Percentiles rank a stretch among this genome's conserved stretches.
Evolutionary conservation across 2,888 invertebrate species (phyloP).

Genomic region (Caenorhabditis imperialis): DNA sequence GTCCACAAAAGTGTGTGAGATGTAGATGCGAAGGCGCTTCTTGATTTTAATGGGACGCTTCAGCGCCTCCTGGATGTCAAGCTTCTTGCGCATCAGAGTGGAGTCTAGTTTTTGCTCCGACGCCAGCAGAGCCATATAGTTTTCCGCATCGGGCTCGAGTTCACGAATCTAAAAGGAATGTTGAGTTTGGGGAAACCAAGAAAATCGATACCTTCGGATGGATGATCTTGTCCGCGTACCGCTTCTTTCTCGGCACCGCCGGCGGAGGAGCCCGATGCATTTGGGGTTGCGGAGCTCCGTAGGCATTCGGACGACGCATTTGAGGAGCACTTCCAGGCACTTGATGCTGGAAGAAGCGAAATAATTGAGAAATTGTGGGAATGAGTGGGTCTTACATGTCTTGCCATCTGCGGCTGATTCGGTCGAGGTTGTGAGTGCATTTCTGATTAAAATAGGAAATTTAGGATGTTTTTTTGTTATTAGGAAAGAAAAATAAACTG

Average conservation of each 20-base stretch:
- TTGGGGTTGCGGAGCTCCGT: conserved; percentile 39
- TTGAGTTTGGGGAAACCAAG: background rate
- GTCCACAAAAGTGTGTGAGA: conserved; percentile 98
- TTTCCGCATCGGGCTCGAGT: conserved; percentile 98
- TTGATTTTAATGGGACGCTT: conserved; percentile 97
- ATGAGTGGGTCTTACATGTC: too few relatives aligned
- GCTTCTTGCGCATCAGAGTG: conserved; percentile 95
- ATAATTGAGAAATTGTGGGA: too few relatives aligned
- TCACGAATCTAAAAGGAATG: conserved; percentile 80
- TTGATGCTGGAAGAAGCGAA: too few relatives aligned
- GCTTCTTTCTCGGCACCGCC: conserved; percentile 63
- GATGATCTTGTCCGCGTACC: conserved; percentile 74
- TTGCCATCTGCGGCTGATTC: too few relatives aligned
- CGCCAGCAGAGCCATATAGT: conserved; percentile 97
- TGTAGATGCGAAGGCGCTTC: conserved; percentile 95
- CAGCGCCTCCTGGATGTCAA: conserved; percentile 93
- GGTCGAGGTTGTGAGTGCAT: too few relatives aligned
- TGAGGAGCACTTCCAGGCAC: conserved; percentile 8
- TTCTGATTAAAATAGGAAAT: too few relatives aligned
- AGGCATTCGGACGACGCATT: conserved; percentile 35
- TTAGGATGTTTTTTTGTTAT: too few relatives aligned
- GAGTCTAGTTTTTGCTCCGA: conserved; percentile 98
- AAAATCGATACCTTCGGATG: conserved; percentile 63
- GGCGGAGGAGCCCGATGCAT: conserved; percentile 22
- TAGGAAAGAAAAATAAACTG: too few relatives aligned